Base-by-base conservation (phyloP, 2,888 invertebrate genomes). In the Acronicta aceris region DNA sequence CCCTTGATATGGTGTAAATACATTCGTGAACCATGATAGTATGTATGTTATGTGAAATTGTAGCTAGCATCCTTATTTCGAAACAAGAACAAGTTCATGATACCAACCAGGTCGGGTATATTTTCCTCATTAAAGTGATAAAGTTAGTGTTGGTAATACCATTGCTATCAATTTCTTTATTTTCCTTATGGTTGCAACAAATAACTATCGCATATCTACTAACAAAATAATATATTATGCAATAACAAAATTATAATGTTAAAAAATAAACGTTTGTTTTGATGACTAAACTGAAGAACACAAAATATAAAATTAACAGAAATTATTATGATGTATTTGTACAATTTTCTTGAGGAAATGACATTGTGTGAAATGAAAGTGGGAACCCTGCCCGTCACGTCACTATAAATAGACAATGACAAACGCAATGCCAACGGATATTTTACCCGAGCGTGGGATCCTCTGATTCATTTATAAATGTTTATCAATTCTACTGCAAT, bases 381-480 rank as follows among this genome's bases (percentile, higher is more conserved):
- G 51, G 62, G 46, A 75, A 40, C 78, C 76, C 76, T 75, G 65
- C 13, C n/a, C 47, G 52, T 40, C 48, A 40, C 36, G 45, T 33
- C 53, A 10, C 56, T 78, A 76, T 65, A 47, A 71, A 76, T 78
- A 78, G 68, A 47, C 57, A 47, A 62, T 73, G 78, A 78, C 69
- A 69, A 70, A 78, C 49, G 64, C 42, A 60, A 56, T 62, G 71
- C 65, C 54, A 54, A 63, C 63, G 57, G 68, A 74, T 77, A 71
- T 67, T 69, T 71, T 50, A 66, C 66, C 56, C 38, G 48, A 55
- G 78, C 78, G 76, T 76, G 78, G 78, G 76, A 76, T 59, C 47
- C 56, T 59, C 52, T 67, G 76, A 75, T 71, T 78, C 71, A 78
- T 64, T 38, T 52, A 50, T 59, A 51, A 65, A 74, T 66, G 55